Evolutionary conservation across 2,888 invertebrate genomes (phyloP), one percentile per base, ranked within the genome.

Genomic region (Dicranocentrus wangi): DNA sequence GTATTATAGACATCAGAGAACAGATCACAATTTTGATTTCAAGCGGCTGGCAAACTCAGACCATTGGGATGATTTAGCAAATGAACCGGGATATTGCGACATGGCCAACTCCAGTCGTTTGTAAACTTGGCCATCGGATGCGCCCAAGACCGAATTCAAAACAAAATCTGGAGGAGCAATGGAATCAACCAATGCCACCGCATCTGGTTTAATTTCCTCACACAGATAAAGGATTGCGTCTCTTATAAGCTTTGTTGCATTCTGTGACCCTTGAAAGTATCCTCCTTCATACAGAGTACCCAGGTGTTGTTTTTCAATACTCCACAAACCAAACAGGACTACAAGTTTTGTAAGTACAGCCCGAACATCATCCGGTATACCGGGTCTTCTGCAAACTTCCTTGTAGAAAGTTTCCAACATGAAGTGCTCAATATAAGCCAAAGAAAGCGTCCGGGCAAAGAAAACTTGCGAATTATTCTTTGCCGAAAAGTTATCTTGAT

Each of bases 121-220:
- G 89, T 95, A 95, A 0, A 93, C 91, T 90, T 94, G 91, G 83
- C 97, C 97, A 90, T 97, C 94, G 27, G 95, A 93, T 87, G 91
- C 92, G 70, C 95, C 97, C 19, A 97, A 91, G 32, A 94, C 93
- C 0, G 97, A 97, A 89, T 96, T 94, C n/a, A 97, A 90, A 39
- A 96, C 92, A 88, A 94, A 96, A 90, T 98, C 92, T 92, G 97
- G 94, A 0, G 96, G 96, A 2, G 97, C 94, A 28, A 97, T 90
- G 27, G 94, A 94, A 88, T 98, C 97, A 1, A 93, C 94, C 1
- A 97, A 91, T 0, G 92, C 90, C 0, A 97, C 92, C 0, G 94
- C 91, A 51, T 95, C 94, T 8, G 92, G 90, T 89, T 94, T 94
- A n/a, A 96, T 87, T 17, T 91, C 90, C 0, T 88, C 88, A 88